Evolutionary conservation across 2,797 vertebrate species (phyloP).

Genomic region (Carcharodon carcharias): DNA sequence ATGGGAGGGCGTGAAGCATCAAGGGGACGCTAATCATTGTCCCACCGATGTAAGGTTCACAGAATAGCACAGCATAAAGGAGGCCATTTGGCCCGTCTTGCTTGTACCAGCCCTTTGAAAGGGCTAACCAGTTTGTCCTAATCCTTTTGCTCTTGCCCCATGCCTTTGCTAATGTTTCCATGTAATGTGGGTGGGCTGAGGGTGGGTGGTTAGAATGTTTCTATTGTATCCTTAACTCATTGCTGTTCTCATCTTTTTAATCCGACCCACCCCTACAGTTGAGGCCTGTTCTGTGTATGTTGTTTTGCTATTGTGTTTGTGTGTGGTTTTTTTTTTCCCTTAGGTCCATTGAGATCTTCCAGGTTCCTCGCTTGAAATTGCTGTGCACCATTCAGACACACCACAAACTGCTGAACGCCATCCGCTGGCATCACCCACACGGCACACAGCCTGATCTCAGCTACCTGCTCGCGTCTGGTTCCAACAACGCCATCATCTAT

Average conservation of each 20-base stretch:
- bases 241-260: not conserved
- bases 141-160: not conserved
- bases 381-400: constrained; percentile 90
- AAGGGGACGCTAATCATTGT: not conserved
- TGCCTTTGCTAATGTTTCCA: not conserved
- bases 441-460: constrained; percentile 60
- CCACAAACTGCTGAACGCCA: constrained; percentile 85
- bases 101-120: not conserved
- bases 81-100: not conserved
- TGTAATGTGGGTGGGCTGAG: not conserved
- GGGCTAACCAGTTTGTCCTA: not conserved
- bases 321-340: not conserved
- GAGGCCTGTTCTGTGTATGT: not conserved
- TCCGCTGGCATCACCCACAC: constrained; percentile 82
- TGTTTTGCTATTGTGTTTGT: not conserved
- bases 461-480: constrained; percentile 81
- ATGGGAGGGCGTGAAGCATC: not conserved
- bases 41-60: not conserved
- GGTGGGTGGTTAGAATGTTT: not conserved
- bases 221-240: constrained; percentile 21
- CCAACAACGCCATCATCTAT: constrained; percentile 80
- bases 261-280: not conserved
- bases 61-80: not conserved
- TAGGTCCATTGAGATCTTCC: constrained; percentile 84
- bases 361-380: constrained; percentile 67